phyloP scores from a whole-genome alignment of 2,113 vertebrate species.

The Ophiodon elongatus region DNA sequence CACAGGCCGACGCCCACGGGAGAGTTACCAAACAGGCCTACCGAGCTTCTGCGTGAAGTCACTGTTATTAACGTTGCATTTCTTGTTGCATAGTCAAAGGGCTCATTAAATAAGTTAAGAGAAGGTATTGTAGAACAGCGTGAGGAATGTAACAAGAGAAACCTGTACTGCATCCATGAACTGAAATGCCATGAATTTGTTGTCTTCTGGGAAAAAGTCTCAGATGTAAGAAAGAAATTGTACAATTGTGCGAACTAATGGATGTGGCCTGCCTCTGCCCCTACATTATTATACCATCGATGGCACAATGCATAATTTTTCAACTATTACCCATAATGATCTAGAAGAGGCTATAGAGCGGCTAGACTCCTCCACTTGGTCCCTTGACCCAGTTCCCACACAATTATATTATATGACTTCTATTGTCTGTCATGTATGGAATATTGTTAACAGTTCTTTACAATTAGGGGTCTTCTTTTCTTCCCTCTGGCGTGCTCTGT shows the following conservation, averaged over 20 bases:
- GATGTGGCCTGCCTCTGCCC: background rate
- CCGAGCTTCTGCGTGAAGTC: too few species aligned
- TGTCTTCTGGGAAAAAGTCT: background rate
- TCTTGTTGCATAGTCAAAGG: background rate
- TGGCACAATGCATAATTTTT: background rate
- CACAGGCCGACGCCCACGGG: too few species aligned
- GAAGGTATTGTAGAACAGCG: too few species aligned
- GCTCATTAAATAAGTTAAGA: background rate
- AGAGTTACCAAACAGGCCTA: too few species aligned
- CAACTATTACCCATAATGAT: background rate
- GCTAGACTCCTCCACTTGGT: background rate
- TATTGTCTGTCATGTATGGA: too few species aligned
- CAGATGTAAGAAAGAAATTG: background rate
- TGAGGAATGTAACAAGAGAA: background rate
- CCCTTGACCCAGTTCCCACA: background rate
- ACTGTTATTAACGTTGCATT: too few species aligned
- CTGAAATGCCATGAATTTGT: background rate
- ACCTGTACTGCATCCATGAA: background rate
- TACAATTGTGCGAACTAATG: background rate
- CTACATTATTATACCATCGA: background rate
- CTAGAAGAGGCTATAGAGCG: background rate
- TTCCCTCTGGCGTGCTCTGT: too few species aligned
- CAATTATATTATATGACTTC: too few species aligned
- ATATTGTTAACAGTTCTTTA: too few species aligned
- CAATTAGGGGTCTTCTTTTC: too few species aligned